These are phyloP conservation scores for Drepana arcuata DNA, from an alignment of 1,140 invertebrate species.

Conservation along the genomic window DNA sequence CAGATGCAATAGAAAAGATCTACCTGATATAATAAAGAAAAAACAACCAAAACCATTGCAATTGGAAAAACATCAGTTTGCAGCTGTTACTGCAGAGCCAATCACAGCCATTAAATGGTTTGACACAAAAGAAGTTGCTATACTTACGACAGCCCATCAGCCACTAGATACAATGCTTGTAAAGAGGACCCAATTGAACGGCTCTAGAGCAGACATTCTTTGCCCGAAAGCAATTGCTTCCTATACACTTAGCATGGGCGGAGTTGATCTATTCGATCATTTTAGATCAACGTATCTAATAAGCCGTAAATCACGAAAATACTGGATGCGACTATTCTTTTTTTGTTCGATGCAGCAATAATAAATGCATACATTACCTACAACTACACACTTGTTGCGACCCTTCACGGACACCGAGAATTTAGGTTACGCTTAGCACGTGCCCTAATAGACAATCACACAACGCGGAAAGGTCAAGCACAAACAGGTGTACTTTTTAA, in stretches of 20 bases:
- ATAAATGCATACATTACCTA: constrained; percentile 33
- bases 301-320: constrained; percentile 14
- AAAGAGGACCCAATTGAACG: constrained; percentile 34
- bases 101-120: constrained; percentile 29
- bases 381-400: constrained; percentile 17
- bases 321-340: constrained; percentile 12
- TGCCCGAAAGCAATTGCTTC: constrained; percentile 24
- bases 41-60: not conserved
- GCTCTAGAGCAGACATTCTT: constrained; percentile 15
- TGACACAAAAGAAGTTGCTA: constrained; percentile 25
- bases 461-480: constrained; percentile 11
- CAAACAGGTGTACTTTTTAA: constrained; percentile 10
- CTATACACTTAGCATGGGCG: constrained; percentile 29
- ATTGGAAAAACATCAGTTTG: constrained; percentile 13
- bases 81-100: constrained; percentile 22
- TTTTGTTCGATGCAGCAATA: constrained; percentile 16
- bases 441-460: constrained; percentile 18
- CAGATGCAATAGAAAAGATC: not conserved
- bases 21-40: not conserved
- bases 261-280: constrained; percentile 30
- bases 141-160: constrained; percentile 29
- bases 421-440: constrained; percentile 24
- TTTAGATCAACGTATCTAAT: constrained; percentile 21
- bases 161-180: constrained; percentile 17
- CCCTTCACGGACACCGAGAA: constrained; percentile 18